These are phyloP conservation scores for Eupithecia exiguata DNA, from an alignment of 2,888 invertebrate species.

Conservation along the genomic window DNA sequence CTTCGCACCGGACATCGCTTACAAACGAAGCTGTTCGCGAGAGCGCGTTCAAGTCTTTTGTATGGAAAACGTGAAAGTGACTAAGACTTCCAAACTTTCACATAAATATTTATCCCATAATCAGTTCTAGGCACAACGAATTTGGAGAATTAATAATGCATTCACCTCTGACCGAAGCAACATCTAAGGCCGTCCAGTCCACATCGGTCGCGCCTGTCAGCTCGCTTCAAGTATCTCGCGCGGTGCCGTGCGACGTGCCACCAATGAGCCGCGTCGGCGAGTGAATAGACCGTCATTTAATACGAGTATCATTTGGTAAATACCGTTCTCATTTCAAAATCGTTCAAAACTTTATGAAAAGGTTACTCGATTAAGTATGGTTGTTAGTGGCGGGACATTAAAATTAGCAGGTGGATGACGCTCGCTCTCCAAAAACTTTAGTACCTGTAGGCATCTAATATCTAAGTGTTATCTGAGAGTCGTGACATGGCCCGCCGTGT, in stretches of 20 bases:
- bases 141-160: slow-evolving; percentile 5
- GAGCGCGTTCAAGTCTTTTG: slow-evolving; percentile 25
- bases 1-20: neutral
- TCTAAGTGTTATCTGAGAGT: neutral
- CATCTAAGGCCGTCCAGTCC: neutral
- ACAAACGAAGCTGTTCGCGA: neutral
- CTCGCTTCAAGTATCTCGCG: neutral
- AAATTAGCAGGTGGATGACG: neutral
- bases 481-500: neutral
- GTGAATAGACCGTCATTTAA: neutral
- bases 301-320: neutral
- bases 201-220: slow-evolving; percentile 25
- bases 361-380: neutral
- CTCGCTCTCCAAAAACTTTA: neutral
- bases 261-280: neutral
- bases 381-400: neutral
- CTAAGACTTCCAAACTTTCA: neutral
- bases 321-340: neutral
- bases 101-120: neutral
- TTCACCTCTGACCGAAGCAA: slow-evolving; percentile 7
- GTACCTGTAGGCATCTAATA: slow-evolving; percentile 14
- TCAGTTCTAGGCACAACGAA: neutral
- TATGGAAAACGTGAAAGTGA: neutral
- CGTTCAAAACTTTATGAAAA: neutral
- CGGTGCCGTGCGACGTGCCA: neutral